A percentile compares a stretch with the other conserved stretches of the same genome.
Conservation (phyloP, 2,797 vertebrate genomes). For the Oryzias sinensis region DNA sequence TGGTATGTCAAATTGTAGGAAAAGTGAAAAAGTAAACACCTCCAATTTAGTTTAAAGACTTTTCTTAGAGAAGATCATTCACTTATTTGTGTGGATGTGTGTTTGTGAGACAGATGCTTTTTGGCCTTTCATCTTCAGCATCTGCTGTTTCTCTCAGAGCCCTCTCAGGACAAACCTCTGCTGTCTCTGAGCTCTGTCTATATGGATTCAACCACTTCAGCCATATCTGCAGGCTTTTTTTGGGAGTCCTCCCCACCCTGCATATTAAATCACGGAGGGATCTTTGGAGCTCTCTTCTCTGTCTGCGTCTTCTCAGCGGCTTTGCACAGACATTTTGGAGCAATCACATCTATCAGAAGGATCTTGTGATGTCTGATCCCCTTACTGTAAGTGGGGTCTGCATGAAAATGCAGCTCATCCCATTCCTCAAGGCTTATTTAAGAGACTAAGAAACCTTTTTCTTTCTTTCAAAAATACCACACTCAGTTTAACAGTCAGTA, state of each 20-base stretch:
- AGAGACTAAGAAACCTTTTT: conserved; percentile 14
- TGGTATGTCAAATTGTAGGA: too few relatives aligned
- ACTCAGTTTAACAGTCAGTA: too few relatives aligned
- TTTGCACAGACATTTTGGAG: conserved; percentile 62
- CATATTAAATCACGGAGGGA: conserved; percentile 67
- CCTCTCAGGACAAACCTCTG: conserved; percentile 32
- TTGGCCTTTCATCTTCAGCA: conserved; percentile 56
- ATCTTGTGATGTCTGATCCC: conserved; percentile 73
- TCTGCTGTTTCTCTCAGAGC: conserved; percentile 56
- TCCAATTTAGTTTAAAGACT: too few relatives aligned
- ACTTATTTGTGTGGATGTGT: conserved; percentile 22
- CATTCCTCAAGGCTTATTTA: conserved; percentile 40
- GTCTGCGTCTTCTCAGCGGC: conserved; percentile 56
- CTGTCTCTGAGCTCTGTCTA: conserved; percentile 56
- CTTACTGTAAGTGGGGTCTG: conserved; percentile 41
- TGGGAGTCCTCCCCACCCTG: conserved; percentile 51
- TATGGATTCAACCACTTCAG: conserved; percentile 64
- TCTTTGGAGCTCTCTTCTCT: conserved; percentile 55
- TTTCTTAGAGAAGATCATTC: conserved; percentile 4
- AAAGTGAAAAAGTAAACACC: too few relatives aligned
- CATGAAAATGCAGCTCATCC: conserved; percentile 44
- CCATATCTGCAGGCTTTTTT: conserved; percentile 62
- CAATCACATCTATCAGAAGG: conserved; percentile 66
- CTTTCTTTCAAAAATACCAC: conserved; percentile 5
- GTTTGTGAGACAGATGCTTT: conserved; percentile 39